phyloP scores from a whole-genome alignment of 2,113 vertebrate genomes.

The Chaetops frenatus region DNA sequence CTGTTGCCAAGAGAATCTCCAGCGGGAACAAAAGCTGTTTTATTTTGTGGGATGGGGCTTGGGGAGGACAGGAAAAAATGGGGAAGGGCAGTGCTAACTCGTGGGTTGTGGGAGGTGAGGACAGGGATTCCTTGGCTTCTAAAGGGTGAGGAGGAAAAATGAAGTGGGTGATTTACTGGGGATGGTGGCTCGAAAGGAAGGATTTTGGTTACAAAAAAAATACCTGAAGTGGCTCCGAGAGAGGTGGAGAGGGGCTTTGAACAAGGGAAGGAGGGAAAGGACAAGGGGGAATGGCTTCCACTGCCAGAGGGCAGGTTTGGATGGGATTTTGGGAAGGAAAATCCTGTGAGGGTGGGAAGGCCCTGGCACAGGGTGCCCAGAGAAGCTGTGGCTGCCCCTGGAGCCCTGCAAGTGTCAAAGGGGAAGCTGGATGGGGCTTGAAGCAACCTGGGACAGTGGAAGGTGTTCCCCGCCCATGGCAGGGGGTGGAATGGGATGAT shows the following conservation, averaged over 20 bases:
- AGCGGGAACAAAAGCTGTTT: background rate
- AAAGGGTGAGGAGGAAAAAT: accelerated
- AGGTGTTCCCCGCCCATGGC: background rate
- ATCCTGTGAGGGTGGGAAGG: accelerated
- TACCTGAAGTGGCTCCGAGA: background rate
- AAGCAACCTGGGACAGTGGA: accelerated
- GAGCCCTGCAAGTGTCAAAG: background rate
- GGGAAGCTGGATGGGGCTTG: background rate
- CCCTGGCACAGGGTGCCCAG: background rate
- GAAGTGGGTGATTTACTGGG: background rate
- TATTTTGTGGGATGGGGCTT: background rate
- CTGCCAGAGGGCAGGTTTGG: accelerated
- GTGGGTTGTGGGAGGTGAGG: background rate
- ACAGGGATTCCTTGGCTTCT: background rate
- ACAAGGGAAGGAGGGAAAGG: background rate
- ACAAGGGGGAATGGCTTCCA: background rate
- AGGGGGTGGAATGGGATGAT: accelerated
- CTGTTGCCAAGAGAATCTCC: conserved; percentile 16
- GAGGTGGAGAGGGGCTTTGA: background rate
- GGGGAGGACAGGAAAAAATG: background rate
- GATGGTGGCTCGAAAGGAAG: background rate
- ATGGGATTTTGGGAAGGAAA: background rate
- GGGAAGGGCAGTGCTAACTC: background rate
- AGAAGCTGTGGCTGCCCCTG: background rate
- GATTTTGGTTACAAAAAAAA: background rate